phyloP scores from a whole-genome alignment of 2,113 vertebrate species.

The Pontoporia blainvillei region DNA sequence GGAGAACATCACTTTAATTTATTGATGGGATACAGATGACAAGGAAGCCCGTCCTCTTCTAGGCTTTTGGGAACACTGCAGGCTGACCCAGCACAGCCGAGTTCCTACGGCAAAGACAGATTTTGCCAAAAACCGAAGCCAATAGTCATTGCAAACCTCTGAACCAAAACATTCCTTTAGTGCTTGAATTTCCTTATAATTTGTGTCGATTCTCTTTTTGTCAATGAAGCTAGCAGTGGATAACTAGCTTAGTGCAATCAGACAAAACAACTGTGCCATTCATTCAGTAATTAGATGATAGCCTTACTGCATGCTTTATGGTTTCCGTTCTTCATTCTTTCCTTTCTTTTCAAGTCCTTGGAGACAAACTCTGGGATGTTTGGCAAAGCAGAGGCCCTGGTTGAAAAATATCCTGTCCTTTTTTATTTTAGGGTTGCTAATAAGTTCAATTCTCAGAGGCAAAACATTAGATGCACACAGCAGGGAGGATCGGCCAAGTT shows the following conservation, averaged over 20 bases:
- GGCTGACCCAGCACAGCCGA: slow-evolving; percentile 81
- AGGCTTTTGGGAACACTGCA: slow-evolving; percentile 81
- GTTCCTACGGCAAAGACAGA: slow-evolving; percentile 82
- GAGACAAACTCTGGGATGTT: slow-evolving; percentile 81
- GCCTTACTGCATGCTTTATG: slow-evolving; percentile 81
- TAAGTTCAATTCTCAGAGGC: slow-evolving; percentile 78
- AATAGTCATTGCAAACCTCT: slow-evolving; percentile 83
- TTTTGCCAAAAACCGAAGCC: slow-evolving; percentile 82
- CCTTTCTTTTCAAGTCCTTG: slow-evolving; percentile 81
- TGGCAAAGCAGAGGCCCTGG: slow-evolving; percentile 77
- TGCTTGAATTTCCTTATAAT: slow-evolving; percentile 85
- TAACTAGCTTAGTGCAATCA: slow-evolving; percentile 82
- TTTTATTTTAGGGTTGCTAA: slow-evolving; percentile 72
- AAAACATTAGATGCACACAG: slow-evolving; percentile 70
- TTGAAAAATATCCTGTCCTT: slow-evolving; percentile 80
- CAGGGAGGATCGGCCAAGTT: slow-evolving; percentile 56
- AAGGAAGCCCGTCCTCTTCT: slow-evolving; percentile 84
- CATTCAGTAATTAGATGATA: slow-evolving; percentile 86
- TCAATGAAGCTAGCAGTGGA: slow-evolving; percentile 84
- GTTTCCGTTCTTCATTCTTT: slow-evolving; percentile 84
- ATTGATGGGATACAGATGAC: slow-evolving; percentile 89
- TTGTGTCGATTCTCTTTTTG: slow-evolving; percentile 85
- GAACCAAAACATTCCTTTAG: slow-evolving; percentile 85
- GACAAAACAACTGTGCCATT: slow-evolving; percentile 85
- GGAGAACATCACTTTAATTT: slow-evolving; percentile 89